Evolutionary conservation across 2,888 invertebrate species (phyloP).

Genomic region (Danaus chrysippus): DNA sequence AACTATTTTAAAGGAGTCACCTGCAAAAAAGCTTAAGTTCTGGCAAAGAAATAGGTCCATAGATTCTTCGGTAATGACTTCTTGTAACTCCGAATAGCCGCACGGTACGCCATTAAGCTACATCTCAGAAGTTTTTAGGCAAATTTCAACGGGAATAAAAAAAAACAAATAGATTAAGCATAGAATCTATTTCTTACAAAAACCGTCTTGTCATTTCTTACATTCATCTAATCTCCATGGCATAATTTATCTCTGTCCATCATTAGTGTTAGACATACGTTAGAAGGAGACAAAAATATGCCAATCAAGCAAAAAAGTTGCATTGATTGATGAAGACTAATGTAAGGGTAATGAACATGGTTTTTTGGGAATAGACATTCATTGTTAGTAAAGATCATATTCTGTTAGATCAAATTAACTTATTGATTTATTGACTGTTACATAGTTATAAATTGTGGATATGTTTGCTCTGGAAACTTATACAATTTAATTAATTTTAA

Average conservation of each 20-base stretch:
- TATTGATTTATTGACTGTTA: too few species aligned
- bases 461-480: too few species aligned
- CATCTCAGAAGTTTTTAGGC: too few species aligned
- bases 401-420: neutral
- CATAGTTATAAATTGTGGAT: too few species aligned
- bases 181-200: slow-evolving; percentile 6
- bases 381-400: neutral
- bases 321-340: slow-evolving; percentile 9
- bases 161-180: slow-evolving; percentile 1
- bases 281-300: slow-evolving; percentile 18
- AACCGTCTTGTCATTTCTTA: slow-evolving; percentile 11
- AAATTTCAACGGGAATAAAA: neutral
- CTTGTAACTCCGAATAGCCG: too few species aligned
- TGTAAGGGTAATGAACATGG: slow-evolving; percentile 6
- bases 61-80: too few species aligned
- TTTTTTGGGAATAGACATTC: neutral
- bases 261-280: slow-evolving; percentile 16
- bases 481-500: too few species aligned
- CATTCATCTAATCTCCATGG: slow-evolving; percentile 16
- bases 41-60: too few species aligned
- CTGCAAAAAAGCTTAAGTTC: too few species aligned
- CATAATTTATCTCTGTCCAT: slow-evolving; percentile 26
- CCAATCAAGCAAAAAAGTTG: slow-evolving; percentile 7
- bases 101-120: too few species aligned
- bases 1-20: too few species aligned